A percentile compares a stretch with the other conserved stretches of the same genome.
Conservation (phyloP, 1,140 invertebrate species). For the Archivesica marissinica region DNA sequence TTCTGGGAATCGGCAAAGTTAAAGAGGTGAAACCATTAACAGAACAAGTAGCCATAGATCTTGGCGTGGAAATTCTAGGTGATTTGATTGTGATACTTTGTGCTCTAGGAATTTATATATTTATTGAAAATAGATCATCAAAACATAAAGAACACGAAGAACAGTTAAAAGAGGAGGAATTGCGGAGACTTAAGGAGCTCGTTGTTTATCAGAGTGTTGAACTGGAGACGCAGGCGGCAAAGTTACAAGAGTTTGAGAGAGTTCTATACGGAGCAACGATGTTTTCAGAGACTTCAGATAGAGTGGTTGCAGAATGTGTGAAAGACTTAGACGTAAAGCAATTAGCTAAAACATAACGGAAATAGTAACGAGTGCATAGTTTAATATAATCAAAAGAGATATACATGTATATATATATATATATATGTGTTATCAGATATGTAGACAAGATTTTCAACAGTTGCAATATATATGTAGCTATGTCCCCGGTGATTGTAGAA, state of each 20-base stretch:
- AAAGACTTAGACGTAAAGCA: no score
- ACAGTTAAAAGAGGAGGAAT: constrained; percentile 26
- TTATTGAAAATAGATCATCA: not conserved
- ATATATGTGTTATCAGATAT: no score
- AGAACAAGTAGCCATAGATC: constrained; percentile 46
- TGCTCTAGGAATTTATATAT: constrained; percentile 29
- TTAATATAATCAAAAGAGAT: no score
- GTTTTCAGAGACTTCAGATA: constrained; percentile 31
- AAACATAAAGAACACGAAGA: constrained; percentile 19
- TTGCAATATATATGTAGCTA: no score
- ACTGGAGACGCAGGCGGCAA: constrained; percentile 20
- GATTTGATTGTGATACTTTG: constrained; percentile 39
- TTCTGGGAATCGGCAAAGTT: constrained; percentile 33
- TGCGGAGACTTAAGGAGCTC: constrained; percentile 7
- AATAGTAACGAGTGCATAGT: no score
- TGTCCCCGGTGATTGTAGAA: no score
- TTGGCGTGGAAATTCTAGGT: constrained; percentile 33
- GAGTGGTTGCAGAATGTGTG: constrained; percentile 29
- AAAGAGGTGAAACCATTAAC: constrained; percentile 44
- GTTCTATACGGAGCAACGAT: constrained; percentile 21
- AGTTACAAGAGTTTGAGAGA: constrained; percentile 24
- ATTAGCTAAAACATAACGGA: no score
- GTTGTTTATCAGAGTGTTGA: constrained; percentile 31
- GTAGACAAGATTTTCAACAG: no score
- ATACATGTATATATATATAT: no score